Percentiles rank a stretch among this genome's conserved stretches.
Conservation (phyloP, 92 coral and sea anemone species). For the Ricordea florida region DNA sequence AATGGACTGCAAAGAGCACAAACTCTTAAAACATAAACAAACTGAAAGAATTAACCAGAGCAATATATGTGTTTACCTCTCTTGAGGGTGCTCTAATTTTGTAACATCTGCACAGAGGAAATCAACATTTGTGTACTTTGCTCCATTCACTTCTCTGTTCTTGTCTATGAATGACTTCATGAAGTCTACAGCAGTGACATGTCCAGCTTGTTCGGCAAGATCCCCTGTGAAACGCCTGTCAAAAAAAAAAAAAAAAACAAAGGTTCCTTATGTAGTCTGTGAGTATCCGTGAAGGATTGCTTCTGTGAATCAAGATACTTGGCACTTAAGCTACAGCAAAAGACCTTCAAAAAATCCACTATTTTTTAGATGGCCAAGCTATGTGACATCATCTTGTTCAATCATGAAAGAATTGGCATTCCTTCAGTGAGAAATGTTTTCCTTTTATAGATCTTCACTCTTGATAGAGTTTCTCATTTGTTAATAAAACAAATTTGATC, state of each 20-base stretch:
- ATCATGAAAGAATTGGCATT: too few relatives aligned
- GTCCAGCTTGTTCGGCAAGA: slow-evolving; percentile 59
- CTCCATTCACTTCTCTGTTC: slow-evolving; percentile 64
- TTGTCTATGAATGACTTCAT: slow-evolving; percentile 77
- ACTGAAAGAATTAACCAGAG: background rate
- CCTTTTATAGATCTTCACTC: too few relatives aligned
- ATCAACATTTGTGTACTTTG: slow-evolving; percentile 60
- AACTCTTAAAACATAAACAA: background rate
- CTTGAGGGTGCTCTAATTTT: slow-evolving; percentile 52
- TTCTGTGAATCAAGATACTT: too few relatives aligned
- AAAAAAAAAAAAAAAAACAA: background rate
- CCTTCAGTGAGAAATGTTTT: too few relatives aligned
- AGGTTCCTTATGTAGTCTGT: background rate
- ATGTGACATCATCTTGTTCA: too few relatives aligned
- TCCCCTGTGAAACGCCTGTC: slow-evolving; percentile 78
- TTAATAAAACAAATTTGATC: too few relatives aligned
- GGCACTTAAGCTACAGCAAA: too few relatives aligned
- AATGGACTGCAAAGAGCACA: too few relatives aligned
- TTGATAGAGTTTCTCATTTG: too few relatives aligned
- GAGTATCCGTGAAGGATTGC: too few relatives aligned
- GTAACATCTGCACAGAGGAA: slow-evolving; percentile 81
- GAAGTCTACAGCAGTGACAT: slow-evolving; percentile 82
- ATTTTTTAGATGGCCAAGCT: too few relatives aligned
- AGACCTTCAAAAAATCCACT: too few relatives aligned
- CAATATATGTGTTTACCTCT: slow-evolving; percentile 16